Conservation (phyloP, 1,140 invertebrate genomes). For the Rhopalosiphum padi region DNA sequence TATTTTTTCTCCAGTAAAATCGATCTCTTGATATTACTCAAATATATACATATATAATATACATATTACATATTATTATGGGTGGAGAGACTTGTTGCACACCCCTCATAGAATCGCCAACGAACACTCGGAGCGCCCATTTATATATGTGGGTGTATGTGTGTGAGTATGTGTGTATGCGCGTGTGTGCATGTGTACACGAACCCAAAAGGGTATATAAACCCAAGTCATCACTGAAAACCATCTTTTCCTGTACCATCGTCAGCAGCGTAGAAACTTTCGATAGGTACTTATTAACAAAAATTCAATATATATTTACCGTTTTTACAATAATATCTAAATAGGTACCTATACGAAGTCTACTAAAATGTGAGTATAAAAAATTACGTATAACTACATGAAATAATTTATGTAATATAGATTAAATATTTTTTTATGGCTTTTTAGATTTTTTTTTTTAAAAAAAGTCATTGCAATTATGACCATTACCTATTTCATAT, state of each 20-base stretch:
- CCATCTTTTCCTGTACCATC: neutral
- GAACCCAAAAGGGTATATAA: conserved; percentile 29
- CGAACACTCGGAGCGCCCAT: conserved; percentile 41
- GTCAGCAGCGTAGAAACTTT: neutral
- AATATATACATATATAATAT: neutral
- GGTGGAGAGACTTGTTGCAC: conserved; percentile 38
- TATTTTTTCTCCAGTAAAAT: neutral
- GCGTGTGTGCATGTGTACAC: neutral
- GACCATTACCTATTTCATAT: too few species aligned
- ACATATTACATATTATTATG: neutral
- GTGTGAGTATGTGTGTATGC: too few species aligned
- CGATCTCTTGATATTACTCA: neutral
- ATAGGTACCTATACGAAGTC: neutral
- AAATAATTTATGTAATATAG: neutral
- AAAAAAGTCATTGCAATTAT: too few species aligned
- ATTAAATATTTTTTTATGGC: too few species aligned
- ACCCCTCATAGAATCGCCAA: neutral
- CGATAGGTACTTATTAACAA: neutral
- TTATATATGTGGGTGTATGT: neutral
- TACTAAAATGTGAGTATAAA: neutral
- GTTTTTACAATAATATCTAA: neutral
- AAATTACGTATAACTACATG: neutral
- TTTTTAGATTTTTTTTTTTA: too few species aligned
- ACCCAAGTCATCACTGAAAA: neutral
- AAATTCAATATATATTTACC: neutral